Conservation (phyloP, 2,888 invertebrate genomes). For the Hetaerina titia region DNA sequence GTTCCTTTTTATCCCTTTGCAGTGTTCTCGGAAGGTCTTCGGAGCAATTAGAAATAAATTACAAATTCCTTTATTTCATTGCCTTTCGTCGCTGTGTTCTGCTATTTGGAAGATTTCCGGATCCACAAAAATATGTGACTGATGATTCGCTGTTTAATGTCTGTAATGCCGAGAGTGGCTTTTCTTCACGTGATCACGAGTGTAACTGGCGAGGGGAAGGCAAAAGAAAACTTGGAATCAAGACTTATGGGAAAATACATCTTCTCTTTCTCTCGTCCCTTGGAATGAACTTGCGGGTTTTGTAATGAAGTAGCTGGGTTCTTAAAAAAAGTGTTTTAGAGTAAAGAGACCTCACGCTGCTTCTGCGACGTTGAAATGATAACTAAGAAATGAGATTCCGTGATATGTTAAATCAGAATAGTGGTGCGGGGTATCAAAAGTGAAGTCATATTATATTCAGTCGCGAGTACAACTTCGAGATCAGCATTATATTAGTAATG, state of each 20-base stretch:
- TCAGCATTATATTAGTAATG: too few relatives aligned
- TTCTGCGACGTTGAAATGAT: too few relatives aligned
- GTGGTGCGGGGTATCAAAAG: too few relatives aligned
- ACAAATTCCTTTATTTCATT: constrained; percentile 61
- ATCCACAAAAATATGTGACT: constrained; percentile 37
- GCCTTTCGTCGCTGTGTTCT: constrained; percentile 25
- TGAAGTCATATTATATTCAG: too few relatives aligned
- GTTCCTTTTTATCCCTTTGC: constrained; percentile 52
- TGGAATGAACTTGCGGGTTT: too few relatives aligned
- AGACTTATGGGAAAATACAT: not conserved
- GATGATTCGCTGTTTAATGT: constrained; percentile 42
- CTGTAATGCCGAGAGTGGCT: not conserved
- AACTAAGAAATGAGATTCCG: too few relatives aligned
- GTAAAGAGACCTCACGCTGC: too few relatives aligned
- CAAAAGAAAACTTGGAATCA: not conserved
- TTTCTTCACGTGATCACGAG: constrained; percentile 16
- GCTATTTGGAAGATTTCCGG: constrained; percentile 53
- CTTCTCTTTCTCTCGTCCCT: too few relatives aligned
- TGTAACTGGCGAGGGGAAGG: not conserved
- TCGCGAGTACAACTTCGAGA: too few relatives aligned
- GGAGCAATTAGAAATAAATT: constrained; percentile 62
- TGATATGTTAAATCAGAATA: too few relatives aligned
- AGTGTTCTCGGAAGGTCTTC: constrained; percentile 53
- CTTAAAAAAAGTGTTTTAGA: too few relatives aligned
- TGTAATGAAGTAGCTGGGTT: too few relatives aligned